Evolutionary conservation across 1,140 invertebrate genomes (phyloP).

Genomic region (Ceratina calcarata): DNA sequence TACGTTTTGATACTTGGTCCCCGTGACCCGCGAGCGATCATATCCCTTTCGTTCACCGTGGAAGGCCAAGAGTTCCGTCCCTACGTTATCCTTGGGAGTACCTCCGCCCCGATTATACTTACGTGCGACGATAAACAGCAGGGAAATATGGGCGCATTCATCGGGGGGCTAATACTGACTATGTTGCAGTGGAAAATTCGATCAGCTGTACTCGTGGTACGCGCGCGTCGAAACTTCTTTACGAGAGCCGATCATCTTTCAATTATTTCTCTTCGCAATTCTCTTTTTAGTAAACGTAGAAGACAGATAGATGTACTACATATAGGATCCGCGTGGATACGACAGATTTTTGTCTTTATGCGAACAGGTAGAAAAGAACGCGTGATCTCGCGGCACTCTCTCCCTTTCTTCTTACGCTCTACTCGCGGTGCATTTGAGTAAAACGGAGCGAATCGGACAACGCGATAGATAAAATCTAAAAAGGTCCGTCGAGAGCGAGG

Average conservation of each 20-base stretch:
- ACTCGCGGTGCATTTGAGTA: background rate
- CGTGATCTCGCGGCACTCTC: conserved; percentile 2
- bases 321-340: too few species aligned
- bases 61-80: background rate
- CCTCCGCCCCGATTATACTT: conserved; percentile 25
- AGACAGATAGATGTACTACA: background rate
- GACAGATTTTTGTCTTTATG: background rate
- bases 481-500: conserved; percentile 66
- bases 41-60: conserved; percentile 29
- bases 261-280: too few species aligned
- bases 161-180: too few species aligned
- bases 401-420: conserved; percentile 2
- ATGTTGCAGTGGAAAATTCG: too few species aligned
- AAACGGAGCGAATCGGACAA: conserved; percentile 10
- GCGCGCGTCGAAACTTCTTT: too few species aligned
- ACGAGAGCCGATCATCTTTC: too few species aligned
- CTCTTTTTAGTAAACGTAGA: too few species aligned
- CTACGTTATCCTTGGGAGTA: background rate
- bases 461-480: conserved; percentile 59
- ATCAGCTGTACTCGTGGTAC: too few species aligned
- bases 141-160: background rate
- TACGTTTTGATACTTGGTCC: conserved; percentile 64
- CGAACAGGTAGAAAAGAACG: too few species aligned
- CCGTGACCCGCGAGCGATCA: conserved; percentile 42
- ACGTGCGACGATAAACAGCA: background rate